Evolutionary conservation across 2,888 invertebrate genomes (phyloP).

Genomic region (Pristionchus arcanus): DNA sequence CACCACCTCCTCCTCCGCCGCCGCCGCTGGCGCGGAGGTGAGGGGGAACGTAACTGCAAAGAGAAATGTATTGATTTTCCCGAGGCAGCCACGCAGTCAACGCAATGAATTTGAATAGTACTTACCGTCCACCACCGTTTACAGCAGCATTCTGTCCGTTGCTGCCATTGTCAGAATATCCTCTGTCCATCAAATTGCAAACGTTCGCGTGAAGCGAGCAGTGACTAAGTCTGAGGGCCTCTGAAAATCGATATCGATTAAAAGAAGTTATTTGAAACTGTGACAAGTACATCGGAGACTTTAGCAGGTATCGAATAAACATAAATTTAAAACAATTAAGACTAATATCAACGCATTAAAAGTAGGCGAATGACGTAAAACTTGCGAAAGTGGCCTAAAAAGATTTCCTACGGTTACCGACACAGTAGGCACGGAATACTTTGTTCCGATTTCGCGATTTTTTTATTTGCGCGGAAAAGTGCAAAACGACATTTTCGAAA

Average conservation of each 20-base stretch:
- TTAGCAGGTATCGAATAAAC: slow-evolving; percentile 10
- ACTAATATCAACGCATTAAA: neutral
- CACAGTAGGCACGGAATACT: no score
- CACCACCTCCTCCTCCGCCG: slow-evolving; percentile 53
- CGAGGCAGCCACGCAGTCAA: neutral
- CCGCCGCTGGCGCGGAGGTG: slow-evolving; percentile 64
- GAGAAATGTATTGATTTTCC: slow-evolving; percentile 1
- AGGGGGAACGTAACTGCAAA: slow-evolving; percentile 73
- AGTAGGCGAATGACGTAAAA: neutral
- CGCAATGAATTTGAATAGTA: neutral
- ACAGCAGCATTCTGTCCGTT: slow-evolving; percentile 70
- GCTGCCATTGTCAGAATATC: slow-evolving; percentile 67
- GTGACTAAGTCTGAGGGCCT: slow-evolving; percentile 47
- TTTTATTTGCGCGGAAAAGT: neutral
- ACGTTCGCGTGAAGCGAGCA: slow-evolving; percentile 54
- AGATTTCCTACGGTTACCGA: no score
- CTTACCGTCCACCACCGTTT: slow-evolving; percentile 56
- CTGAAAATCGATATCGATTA: neutral
- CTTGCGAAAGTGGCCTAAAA: slow-evolving; percentile 39
- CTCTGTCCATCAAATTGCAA: slow-evolving; percentile 71
- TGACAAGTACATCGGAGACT: neutral
- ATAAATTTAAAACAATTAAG: neutral
- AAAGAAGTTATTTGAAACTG: neutral
- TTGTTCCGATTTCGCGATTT: no score
- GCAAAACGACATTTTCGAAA: neutral